Conservation (phyloP, 2,113 vertebrate species). For the Pardalotus punctatus region DNA sequence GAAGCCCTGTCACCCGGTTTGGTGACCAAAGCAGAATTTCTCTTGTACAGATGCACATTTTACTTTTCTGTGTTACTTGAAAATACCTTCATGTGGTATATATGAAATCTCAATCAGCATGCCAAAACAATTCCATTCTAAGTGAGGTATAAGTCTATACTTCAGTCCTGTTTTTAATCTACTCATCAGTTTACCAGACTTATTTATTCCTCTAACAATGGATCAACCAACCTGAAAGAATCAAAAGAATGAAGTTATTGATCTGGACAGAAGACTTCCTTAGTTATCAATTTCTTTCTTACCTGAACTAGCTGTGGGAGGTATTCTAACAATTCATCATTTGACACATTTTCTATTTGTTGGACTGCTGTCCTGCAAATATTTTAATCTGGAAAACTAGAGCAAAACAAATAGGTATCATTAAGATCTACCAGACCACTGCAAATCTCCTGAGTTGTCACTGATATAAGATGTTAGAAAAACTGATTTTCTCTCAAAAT, state of each 20-base stretch:
- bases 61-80: neutral
- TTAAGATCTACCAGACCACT: slow-evolving; percentile 1
- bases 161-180: neutral
- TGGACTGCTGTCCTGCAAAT: slow-evolving; percentile 78
- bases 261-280: neutral
- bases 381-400: slow-evolving; percentile 87
- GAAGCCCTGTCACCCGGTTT: neutral
- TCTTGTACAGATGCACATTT: neutral
- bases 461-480: neutral
- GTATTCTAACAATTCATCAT: slow-evolving; percentile 79
- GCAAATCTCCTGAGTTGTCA: neutral
- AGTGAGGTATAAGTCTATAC: neutral
- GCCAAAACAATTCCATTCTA: neutral
- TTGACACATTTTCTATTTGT: slow-evolving; percentile 77
- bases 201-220: neutral
- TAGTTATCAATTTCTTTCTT: slow-evolving; percentile 23
- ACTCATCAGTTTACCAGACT: neutral
- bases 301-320: slow-evolving; percentile 90
- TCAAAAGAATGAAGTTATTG: slow-evolving; percentile 34
- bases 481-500: neutral
- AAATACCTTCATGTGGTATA: neutral
- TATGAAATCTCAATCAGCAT: neutral
- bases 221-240: slow-evolving; percentile 5
- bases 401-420: slow-evolving; percentile 26
- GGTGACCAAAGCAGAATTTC: neutral